phyloP scores from a whole-genome alignment of 1,140 invertebrate genomes.

The Dysdera silvatica region DNA sequence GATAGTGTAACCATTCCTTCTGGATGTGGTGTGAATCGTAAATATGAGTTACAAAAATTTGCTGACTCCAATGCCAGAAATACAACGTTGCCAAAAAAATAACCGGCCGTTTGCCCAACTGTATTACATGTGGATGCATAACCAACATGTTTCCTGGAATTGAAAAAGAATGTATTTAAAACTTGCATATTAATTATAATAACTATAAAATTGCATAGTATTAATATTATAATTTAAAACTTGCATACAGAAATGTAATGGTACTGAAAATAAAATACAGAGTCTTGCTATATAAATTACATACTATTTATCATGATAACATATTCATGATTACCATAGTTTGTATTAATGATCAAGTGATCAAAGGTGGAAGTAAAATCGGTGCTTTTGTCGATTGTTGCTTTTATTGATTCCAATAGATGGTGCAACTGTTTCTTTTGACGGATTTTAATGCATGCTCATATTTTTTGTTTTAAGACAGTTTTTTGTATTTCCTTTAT shows the following conservation, averaged over 20 bases:
- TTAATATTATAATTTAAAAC: background rate
- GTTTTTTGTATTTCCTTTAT: too few relatives aligned
- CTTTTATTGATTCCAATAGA: too few relatives aligned
- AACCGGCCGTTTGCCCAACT: conserved; percentile 95
- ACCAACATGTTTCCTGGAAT: conserved; percentile 78
- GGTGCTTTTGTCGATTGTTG: too few relatives aligned
- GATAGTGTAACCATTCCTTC: conserved; percentile 76
- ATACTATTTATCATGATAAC: too few relatives aligned
- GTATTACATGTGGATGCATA: conserved; percentile 98
- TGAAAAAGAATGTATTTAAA: background rate
- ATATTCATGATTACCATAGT: too few relatives aligned
- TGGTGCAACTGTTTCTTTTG: too few relatives aligned
- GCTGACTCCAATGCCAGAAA: conserved; percentile 96
- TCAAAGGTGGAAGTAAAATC: too few relatives aligned
- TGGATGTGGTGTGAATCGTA: conserved; percentile 61
- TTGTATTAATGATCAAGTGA: background rate
- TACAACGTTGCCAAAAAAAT: conserved; percentile 93
- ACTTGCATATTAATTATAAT: background rate
- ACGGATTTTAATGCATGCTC: too few relatives aligned
- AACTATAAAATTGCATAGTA: conserved; percentile 1
- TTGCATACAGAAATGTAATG: background rate
- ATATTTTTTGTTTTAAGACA: too few relatives aligned
- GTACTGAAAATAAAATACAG: too few relatives aligned
- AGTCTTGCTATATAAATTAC: too few relatives aligned
- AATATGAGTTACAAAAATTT: conserved; percentile 90